Evolutionary conservation across 1,140 invertebrate genomes (phyloP).

Genomic region (Bombyx mori): ASM3026992v2 NC_085129.1:6583501-6584000

Average conservation of each 20-base stretch:
- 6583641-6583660: conserved; percentile 67
- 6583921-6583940: conserved; percentile 27
- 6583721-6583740: conserved; percentile 41
- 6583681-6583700: conserved; percentile 60
- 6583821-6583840: conserved; percentile 26
- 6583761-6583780: conserved; percentile 33
- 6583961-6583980: conserved; percentile 38
- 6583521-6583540: conserved; percentile 17
- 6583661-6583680: conserved; percentile 67
- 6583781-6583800: conserved; percentile 25
- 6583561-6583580: conserved; percentile 28
- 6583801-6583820: conserved; percentile 41
- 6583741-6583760: conserved; percentile 36
- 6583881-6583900: conserved; percentile 31
- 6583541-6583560: conserved; percentile 23
- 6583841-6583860: conserved; percentile 38
- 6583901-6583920: conserved; percentile 42
- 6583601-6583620: conserved; percentile 56
- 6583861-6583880: conserved; percentile 39
- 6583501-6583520: conserved; percentile 67
- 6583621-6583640: conserved; percentile 56
- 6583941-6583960: conserved; percentile 40
- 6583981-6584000: conserved; percentile 38
- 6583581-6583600: conserved; percentile 20
- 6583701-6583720: conserved; percentile 48